Percentiles rank a stretch among this genome's conserved stretches.
Evolutionary conservation across 2,113 vertebrate species (phyloP).

Genomic region (Phoxinus phoxinus): DNA sequence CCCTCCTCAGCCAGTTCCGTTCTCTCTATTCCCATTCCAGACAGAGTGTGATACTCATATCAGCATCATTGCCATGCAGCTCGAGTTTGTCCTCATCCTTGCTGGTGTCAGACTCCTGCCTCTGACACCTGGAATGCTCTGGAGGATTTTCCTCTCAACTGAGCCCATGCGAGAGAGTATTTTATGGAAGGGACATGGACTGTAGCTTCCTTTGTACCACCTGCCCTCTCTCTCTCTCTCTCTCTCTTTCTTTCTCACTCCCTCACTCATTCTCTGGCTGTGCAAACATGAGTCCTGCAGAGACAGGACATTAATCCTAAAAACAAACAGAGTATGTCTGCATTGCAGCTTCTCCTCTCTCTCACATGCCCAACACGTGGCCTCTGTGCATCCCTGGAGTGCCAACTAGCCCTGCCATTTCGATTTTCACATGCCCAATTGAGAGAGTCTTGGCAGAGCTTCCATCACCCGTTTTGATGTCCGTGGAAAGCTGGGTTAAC

Average conservation of each 20-base stretch:
- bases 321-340: slow-evolving; percentile 50
- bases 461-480: not conserved
- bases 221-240: not conserved
- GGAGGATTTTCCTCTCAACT: slow-evolving; percentile 12
- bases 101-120: slow-evolving; percentile 28
- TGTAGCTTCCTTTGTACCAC: not conserved
- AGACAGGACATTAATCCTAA: slow-evolving; percentile 53
- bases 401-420: slow-evolving; percentile 23
- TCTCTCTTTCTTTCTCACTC: not conserved
- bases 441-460: not conserved
- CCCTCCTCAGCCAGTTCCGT: not conserved
- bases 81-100: slow-evolving; percentile 47
- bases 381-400: not conserved
- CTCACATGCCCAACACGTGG: slow-evolving; percentile 5
- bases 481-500: not conserved
- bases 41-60: slow-evolving; percentile 29
- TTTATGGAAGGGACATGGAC: not conserved
- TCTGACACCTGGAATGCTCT: slow-evolving; percentile 20
- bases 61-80: slow-evolving; percentile 50
- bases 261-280: slow-evolving; percentile 12
- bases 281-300: slow-evolving; percentile 37
- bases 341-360: slow-evolving; percentile 17
- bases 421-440: slow-evolving; percentile 17
- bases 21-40: slow-evolving; percentile 41
- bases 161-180: not conserved